Conservation (phyloP, 1,140 invertebrate species). For the Forficula auricularia region DNA sequence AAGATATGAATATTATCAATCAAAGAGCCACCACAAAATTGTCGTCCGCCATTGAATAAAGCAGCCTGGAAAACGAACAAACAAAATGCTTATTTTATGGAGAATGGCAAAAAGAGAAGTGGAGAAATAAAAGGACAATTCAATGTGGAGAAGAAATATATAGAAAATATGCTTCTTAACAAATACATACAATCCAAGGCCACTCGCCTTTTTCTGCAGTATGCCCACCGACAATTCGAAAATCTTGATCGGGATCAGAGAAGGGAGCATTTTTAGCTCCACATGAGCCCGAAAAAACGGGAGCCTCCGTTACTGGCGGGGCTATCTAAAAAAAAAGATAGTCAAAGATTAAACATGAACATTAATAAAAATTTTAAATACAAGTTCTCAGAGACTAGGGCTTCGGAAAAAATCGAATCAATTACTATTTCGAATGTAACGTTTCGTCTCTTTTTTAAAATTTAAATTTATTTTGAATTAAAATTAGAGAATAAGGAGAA, state of each 20-base stretch:
- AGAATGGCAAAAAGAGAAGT: no score
- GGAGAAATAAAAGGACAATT: no score
- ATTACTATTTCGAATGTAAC: no score
- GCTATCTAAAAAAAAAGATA: constrained; percentile 7
- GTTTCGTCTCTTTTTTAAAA: no score
- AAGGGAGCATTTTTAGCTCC: constrained; percentile 52
- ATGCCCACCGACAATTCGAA: constrained; percentile 61
- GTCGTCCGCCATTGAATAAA: constrained; percentile 60
- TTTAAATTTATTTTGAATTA: no score
- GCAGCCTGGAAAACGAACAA: constrained; percentile 31
- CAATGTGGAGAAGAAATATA: no score
- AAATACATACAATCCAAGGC: constrained; percentile 49
- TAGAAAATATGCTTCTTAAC: no score
- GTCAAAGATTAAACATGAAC: no score
- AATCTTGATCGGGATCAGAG: constrained; percentile 46
- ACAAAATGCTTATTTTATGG: constrained; percentile 1
- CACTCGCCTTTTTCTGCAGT: constrained; percentile 64
- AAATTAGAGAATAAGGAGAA: no score
- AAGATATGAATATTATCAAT: constrained; percentile 67
- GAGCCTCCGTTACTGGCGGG: constrained; percentile 16
- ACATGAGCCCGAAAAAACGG: constrained; percentile 29
- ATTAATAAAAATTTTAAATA: no score
- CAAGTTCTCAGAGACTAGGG: no score
- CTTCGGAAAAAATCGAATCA: no score
- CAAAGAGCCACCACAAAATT: constrained; percentile 79